Base-by-base conservation (phyloP, 2,113 vertebrate genomes). In the Thymallus thymallus region DNA sequence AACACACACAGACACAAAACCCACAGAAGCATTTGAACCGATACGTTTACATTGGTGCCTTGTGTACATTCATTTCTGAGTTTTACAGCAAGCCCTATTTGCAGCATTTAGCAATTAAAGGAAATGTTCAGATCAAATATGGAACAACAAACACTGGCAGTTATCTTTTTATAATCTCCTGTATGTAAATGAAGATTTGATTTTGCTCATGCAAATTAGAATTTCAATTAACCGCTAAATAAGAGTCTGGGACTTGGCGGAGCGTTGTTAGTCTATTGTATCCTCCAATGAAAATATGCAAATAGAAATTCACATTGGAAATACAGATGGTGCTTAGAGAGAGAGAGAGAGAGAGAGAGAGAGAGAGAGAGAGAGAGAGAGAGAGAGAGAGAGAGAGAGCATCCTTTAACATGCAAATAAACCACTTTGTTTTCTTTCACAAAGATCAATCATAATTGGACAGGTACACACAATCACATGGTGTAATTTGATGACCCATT, bases 121-220 rank as follows among this genome's bases (percentile, higher is more conserved):
- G 79, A 87, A 83, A 86, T 76, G 79, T 88, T 87, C 86, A 76
- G 84, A 86, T 89, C 88, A 88, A 91, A 91, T 89, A 91, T 84
- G 80, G 82, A 88, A 88, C 82, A 88, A 91, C 90, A 92, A 94
- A 92, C 89, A 92, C 88, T 74, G 72, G 86, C 83, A 88, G 90
- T 92, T 92, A 92, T 92, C 89, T 87, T 87, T 91, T 90, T 88
- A 92, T 92, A 90, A 92, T 91, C 90, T 90, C 88, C 81, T 88
- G 80, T 93, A 92, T 94, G 92, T 85, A 92, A 93, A 93, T 93
- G 86, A 92, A 89, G 90, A 90, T 92, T 92, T 93, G 91, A 92
- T 92, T 92, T 92, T 90, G 83, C 69, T 92, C 85, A 94, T 92
- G 90, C 93, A 92, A 92, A 93, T 92, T 83, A 91, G 92, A 91